Conservation (phyloP, 2,113 vertebrate species). For the Brachypodius melanocephalos region DNA sequence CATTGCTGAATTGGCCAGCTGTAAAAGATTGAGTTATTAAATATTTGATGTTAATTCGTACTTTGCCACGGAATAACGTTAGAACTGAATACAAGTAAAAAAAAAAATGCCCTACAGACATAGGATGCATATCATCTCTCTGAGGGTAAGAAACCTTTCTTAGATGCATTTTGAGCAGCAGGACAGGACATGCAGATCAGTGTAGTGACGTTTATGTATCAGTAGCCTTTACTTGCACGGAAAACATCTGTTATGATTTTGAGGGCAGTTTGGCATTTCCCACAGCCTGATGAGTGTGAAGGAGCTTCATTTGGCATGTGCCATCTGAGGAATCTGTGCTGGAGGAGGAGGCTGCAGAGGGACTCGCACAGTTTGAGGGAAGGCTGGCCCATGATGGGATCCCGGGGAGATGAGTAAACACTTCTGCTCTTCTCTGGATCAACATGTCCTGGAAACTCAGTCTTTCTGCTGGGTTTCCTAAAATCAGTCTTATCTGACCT, state of each 20-base stretch:
- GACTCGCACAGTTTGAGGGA: rapidly evolving
- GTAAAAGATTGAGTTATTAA: neutral
- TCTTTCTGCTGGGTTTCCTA: neutral
- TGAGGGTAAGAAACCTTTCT: neutral
- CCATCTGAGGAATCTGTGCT: rapidly evolving
- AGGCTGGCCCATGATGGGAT: neutral
- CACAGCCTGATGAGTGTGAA: neutral
- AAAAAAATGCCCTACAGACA: neutral
- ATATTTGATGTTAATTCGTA: neutral
- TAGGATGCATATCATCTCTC: neutral
- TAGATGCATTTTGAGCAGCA: neutral
- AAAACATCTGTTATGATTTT: neutral
- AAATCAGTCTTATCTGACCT: neutral
- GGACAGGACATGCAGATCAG: neutral
- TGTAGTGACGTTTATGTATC: neutral
- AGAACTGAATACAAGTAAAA: neutral
- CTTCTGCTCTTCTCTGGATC: neutral
- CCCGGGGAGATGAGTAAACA: neutral
- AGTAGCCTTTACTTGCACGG: neutral
- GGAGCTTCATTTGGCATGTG: neutral
- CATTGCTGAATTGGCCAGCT: neutral
- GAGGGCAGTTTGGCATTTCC: neutral
- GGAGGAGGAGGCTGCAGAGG: neutral
- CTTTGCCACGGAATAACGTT: neutral
- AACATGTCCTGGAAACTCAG: neutral